A percentile compares a stretch with the other conserved stretches of the same genome.
phyloP scores from a whole-genome alignment of 2,113 vertebrate genomes.

The Tretioscincus oriximinensis region DNA sequence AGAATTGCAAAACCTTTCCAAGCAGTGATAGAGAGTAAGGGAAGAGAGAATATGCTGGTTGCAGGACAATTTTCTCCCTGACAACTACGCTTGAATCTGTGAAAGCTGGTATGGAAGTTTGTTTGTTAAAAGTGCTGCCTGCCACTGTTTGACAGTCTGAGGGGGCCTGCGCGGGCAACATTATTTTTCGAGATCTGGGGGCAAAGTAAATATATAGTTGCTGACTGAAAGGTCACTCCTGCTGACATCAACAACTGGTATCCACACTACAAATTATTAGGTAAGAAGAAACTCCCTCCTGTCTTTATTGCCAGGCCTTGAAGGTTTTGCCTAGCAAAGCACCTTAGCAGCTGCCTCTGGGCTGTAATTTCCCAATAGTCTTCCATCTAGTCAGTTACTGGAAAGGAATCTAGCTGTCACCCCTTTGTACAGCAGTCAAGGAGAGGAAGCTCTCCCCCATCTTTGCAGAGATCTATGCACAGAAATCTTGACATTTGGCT shows the following conservation, averaged over 20 bases:
- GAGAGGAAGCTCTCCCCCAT: background rate
- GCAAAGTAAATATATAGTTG: background rate
- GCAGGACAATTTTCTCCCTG: background rate
- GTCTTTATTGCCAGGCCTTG: background rate
- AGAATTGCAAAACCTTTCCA: background rate
- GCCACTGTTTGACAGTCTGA: background rate
- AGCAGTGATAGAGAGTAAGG: background rate
- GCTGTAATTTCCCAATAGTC: background rate
- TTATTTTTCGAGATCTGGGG: background rate
- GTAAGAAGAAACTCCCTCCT: background rate
- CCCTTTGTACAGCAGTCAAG: background rate
- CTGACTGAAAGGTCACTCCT: background rate
- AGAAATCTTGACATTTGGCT: background rate
- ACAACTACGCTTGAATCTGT: background rate
- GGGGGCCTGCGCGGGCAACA: background rate
- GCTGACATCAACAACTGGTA: background rate
- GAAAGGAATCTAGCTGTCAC: background rate
- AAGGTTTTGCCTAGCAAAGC: background rate
- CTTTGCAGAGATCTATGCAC: background rate
- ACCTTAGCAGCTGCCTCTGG: background rate
- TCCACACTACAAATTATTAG: background rate
- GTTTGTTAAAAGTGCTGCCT: background rate
- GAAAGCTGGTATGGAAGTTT: no score
- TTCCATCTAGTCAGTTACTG: background rate
- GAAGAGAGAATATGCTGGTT: background rate